Evolutionary conservation across 2,797 vertebrate species (phyloP).

Genomic region (Pygocentrus nattereri): DNA sequence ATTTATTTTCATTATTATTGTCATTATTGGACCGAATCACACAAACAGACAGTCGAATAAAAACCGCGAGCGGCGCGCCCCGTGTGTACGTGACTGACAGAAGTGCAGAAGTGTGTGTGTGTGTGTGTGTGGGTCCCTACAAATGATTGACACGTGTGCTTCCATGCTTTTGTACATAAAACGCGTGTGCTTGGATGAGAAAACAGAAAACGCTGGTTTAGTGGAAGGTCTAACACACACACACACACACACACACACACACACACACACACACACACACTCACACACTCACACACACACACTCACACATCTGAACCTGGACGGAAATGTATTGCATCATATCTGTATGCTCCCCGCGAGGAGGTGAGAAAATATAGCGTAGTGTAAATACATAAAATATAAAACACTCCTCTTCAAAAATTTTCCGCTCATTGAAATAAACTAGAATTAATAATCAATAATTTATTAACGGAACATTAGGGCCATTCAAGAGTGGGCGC

Average conservation of each 20-base stretch:
- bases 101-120: not conserved
- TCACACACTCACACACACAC: slow-evolving; percentile 55
- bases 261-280: not conserved
- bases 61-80: not conserved
- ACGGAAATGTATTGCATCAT: slow-evolving; percentile 57
- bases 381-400: too few species aligned
- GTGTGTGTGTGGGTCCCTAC: slow-evolving; percentile 15
- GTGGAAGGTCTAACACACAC: slow-evolving; percentile 51
- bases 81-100: not conserved
- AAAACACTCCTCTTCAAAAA: too few species aligned
- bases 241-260: not conserved
- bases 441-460: too few species aligned
- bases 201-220: slow-evolving; percentile 60
- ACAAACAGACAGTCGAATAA: not conserved
- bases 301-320: slow-evolving; percentile 67
- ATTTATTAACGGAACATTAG: too few species aligned
- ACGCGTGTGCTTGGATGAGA: not conserved
- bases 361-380: too few species aligned
- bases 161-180: not conserved
- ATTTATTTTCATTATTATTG: not conserved
- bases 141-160: not conserved
- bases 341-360: not conserved
- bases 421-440: too few species aligned
- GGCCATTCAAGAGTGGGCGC: not conserved
- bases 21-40: too few species aligned